Evolutionary conservation across 1,140 invertebrate genomes (phyloP), one percentile per base, ranked within the genome.

Genomic region (Bacillus rossius): DNA sequence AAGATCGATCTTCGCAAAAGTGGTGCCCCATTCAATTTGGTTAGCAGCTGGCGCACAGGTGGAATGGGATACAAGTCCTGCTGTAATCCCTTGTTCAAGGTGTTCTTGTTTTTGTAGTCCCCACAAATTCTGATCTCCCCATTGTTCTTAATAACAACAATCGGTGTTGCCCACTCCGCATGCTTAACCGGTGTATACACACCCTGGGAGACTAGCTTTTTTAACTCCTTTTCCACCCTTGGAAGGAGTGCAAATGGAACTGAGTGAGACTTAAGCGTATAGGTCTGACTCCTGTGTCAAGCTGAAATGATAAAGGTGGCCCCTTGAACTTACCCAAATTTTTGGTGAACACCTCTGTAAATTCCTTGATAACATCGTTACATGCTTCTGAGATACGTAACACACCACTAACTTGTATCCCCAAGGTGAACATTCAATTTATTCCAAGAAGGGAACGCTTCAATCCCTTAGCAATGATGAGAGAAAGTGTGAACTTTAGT

Each of bases 21-120:
- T 53, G 50, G 52, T 56, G 25, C 66, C 69, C 65, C 71, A 34
- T 41, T 13, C 29, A 60, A 17, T 19, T 41, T 42, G 8, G n/a
- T 22, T 13, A 64, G 54, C n/a, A 61, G 20, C 13, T 60, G 61
- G 10, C 62, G 42, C 14, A 52, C 19, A 38, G 53, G 41, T 2
- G 57, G 42, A 17, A 63, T 23, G 8, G 64, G 60, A 16, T 65
- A 66, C 40, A 50, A 50, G 8, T 45, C 55, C 16, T 59, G 34
- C 14, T 38, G 19, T 16, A 62, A 53, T 17, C 42, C 20, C 19
- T 10, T 25, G 37, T 68, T 68, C 2, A 67, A 41, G 4, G 66
- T 65, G 2, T 29, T 37, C 37, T 67, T 61, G n/a, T n/a, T n/a
- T n/a, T n/a, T n/a, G 58, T 67, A 75, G 57, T 75, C 72, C 1